Evolutionary conservation across 1,140 invertebrate species (phyloP), one percentile per base, ranked within the genome.

Genomic region (Ectropis grisescens): DNA sequence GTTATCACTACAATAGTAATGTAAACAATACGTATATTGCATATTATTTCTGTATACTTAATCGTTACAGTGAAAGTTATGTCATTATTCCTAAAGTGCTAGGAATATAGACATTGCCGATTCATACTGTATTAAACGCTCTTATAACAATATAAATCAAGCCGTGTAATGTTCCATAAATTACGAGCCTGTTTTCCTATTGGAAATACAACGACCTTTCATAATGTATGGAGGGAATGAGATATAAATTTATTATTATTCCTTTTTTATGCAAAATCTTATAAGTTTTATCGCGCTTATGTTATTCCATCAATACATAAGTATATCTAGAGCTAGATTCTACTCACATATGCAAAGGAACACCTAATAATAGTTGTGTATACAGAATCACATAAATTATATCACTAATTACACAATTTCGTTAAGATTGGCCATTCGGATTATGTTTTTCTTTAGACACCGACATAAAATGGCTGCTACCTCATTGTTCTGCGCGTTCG

Each of bases 381-480:
- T 74, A 57, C 58, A 62, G 58, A 76, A 81, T 74, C 76, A 78
- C 72, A 78, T 81, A 78, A 78, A 81, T 78, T 78, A 81, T 60
- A 75, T 54, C 76, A 81, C 76, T 81, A 81, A 81, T 81, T 78
- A 81, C 76, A 81, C 72, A 82, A 81, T 82, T 80, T 80, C 45
- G 67, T 72, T 76, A 82, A 82, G 67, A 82, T 80, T 82, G 72
- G 75, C 75, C 80, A 82, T 82, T 82, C 75, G 80, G 80, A 82
- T 78, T 82, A 82, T 82, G 80, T 82, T 82, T 82, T 82, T 82
- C 78, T 82, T 19, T 78, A 72, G 67, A 62, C 80, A 80, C 72
- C 75, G 74, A 82, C 65, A 82, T 82, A 82, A 82, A 80, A 82
- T 82, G 80, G 80, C 80, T 79, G 80, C 76, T 82, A 82, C 75